Conservation (phyloP, 2,888 invertebrate genomes). For the Lacanobia oleracea region DNA sequence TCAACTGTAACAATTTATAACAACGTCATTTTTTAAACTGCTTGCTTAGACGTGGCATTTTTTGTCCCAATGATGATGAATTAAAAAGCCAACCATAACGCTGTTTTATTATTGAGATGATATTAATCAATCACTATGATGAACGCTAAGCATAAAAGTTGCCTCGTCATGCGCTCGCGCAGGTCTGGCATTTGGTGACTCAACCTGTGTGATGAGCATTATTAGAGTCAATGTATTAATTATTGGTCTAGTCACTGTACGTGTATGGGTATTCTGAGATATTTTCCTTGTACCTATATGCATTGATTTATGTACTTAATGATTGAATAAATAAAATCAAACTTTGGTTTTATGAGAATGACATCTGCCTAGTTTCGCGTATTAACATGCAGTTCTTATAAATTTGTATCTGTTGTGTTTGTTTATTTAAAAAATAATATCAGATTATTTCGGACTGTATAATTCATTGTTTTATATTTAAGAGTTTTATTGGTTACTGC, state of each 20-base stretch:
- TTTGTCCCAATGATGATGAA: too few species aligned
- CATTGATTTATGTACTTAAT: not conserved
- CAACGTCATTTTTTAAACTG: too few species aligned
- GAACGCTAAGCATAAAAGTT: not conserved
- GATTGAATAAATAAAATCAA: not conserved
- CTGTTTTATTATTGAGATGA: not conserved
- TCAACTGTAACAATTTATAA: too few species aligned
- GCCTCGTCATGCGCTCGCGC: constrained; percentile 25
- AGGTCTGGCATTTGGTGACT: constrained; percentile 30
- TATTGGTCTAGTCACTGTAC: constrained; percentile 30
- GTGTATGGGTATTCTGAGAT: constrained; percentile 22
- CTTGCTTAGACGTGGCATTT: too few species aligned
- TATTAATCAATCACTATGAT: constrained; percentile 5
- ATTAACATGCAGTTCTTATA: not conserved
- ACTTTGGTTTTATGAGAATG: too few species aligned
- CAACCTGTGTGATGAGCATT: constrained; percentile 16
- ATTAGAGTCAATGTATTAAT: constrained; percentile 36
- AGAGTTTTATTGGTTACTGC: too few species aligned
- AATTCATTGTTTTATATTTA: too few species aligned
- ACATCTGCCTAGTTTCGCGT: not conserved
- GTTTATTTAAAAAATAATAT: too few species aligned
- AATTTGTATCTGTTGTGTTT: too few species aligned
- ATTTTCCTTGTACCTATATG: constrained; percentile 29
- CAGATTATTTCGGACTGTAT: too few species aligned
- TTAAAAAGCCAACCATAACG: not conserved